These are phyloP conservation scores for Hapalemur alaotrensis DNA, from an alignment of 2,797 vertebrate genomes.

Conservation along the genomic window DNA sequence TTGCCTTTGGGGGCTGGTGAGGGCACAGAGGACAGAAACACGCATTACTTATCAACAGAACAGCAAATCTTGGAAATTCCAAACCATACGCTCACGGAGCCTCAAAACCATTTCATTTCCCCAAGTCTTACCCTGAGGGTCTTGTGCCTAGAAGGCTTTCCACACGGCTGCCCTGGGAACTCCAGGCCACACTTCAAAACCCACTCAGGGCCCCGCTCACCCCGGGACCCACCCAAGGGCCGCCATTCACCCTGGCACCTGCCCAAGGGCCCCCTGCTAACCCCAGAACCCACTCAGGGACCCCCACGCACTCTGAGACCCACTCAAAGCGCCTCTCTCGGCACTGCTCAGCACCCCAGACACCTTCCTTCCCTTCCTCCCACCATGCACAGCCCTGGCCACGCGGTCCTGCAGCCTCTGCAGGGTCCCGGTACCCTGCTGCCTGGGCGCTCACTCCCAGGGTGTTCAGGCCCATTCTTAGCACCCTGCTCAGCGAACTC, in stretches of 20 bases:
- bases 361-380: neutral
- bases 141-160: neutral
- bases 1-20: slow-evolving; percentile 1
- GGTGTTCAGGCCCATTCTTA: neutral
- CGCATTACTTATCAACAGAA: neutral
- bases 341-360: too few relatives aligned
- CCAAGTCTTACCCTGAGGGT: neutral
- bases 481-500: neutral
- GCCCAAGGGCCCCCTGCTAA: neutral
- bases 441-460: neutral
- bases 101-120: neutral
- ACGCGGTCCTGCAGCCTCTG: neutral
- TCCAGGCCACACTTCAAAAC: neutral
- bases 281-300: neutral
- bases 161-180: neutral
- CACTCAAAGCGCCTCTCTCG: neutral
- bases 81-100: neutral
- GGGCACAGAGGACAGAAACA: neutral
- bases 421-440: too few relatives aligned
- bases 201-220: too few relatives aligned
- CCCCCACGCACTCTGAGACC: neutral
- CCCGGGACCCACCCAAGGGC: too few relatives aligned
- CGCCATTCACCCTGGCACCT: too few relatives aligned
- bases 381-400: neutral
- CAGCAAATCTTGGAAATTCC: neutral